phyloP scores from a whole-genome alignment of 2,113 vertebrate species.

The Rousettus leschenaultii region DNA sequence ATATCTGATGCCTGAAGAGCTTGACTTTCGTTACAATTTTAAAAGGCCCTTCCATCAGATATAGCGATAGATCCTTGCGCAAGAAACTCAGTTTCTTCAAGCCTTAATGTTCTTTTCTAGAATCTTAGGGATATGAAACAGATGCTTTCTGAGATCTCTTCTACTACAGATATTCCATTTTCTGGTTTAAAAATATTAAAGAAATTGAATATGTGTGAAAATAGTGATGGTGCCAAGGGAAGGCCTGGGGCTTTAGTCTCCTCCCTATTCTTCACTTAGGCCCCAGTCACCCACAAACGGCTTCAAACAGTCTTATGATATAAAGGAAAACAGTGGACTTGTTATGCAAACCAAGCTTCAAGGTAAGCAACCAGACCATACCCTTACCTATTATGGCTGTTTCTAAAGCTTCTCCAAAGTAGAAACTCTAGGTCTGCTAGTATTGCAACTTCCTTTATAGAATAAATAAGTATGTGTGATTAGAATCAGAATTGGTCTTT shows the following conservation, averaged over 20 bases:
- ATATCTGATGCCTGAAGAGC: not conserved
- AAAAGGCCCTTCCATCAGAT: not conserved
- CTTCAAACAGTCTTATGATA: not conserved
- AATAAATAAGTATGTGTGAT: not conserved
- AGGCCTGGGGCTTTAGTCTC: not conserved
- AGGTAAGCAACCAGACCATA: not conserved
- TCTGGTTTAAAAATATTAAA: not conserved
- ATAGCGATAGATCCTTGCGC: not conserved
- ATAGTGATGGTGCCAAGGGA: not conserved
- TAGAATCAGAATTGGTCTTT: not conserved
- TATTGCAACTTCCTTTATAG: not conserved
- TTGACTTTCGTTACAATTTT: not conserved
- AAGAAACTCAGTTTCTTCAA: not conserved
- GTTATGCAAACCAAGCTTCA: not conserved
- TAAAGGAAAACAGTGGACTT: not conserved
- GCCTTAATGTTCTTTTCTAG: not conserved
- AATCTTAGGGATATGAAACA: not conserved
- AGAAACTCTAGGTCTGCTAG: not conserved
- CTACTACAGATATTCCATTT: not conserved
- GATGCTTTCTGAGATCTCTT: not conserved
- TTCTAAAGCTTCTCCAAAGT: not conserved
- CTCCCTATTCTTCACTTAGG: not conserved
- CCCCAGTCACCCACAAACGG: not conserved
- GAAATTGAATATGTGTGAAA: not conserved
- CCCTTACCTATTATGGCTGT: not conserved